These are phyloP conservation scores for Anastatus disparis DNA, from an alignment of 1,140 invertebrate species.

Conservation along the genomic window DNA sequence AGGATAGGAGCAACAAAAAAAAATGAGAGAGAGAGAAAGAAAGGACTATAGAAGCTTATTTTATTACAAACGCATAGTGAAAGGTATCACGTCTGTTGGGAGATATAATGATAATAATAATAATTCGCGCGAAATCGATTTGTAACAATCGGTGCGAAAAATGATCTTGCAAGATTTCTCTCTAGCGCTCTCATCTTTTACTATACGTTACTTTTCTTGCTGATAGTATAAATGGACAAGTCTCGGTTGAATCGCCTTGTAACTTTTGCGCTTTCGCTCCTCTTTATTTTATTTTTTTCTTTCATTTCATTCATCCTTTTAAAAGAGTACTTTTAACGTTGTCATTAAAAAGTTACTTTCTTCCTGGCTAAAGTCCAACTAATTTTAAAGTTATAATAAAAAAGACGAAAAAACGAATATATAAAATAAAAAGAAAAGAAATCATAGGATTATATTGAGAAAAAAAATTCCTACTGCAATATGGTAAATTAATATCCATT, in stretches of 20 bases:
- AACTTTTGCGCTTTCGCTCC: too few species aligned
- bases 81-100: neutral
- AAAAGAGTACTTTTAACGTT: neutral
- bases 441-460: neutral
- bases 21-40: neutral
- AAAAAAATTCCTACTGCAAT: neutral
- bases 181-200: neutral
- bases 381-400: conserved; percentile 8
- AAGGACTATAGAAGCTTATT: neutral
- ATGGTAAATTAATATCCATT: neutral
- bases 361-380: neutral
- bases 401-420: neutral
- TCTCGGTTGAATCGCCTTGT: neutral
- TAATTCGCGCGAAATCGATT: neutral
- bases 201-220: conserved; percentile 6
- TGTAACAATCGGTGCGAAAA: too few species aligned
- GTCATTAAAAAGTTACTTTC: conserved; percentile 1
- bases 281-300: neutral
- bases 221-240: neutral
- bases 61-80: neutral
- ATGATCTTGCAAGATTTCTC: too few species aligned
- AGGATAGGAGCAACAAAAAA: neutral
- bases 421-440: neutral
- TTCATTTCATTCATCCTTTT: neutral
- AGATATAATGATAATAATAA: too few species aligned